Base-by-base conservation (phyloP, 2,888 invertebrate species). In the Sarcophaga carnaria region DNA sequence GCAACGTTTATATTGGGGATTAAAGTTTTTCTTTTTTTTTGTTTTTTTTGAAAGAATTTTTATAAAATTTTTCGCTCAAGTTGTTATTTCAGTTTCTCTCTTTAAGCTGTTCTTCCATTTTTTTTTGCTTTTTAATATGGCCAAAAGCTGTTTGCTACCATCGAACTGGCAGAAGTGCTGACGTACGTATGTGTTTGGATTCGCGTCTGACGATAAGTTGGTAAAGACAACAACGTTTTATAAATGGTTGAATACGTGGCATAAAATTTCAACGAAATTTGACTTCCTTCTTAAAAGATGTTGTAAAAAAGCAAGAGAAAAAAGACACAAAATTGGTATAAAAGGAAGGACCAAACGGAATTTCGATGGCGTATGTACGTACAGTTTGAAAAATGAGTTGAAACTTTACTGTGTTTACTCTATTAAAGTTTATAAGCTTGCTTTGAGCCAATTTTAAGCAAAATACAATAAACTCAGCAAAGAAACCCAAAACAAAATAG, bases 351-450 rank as follows among this genome's bases (percentile, higher is more conserved):
- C 8, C 0, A 54, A 37, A 62, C 17, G 45, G 64, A 75, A 75
- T 64, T 59, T 80, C 37, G 74, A 10, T 83, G 71, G 49, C 78
- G 84, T n/a, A n/a, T n/a, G 72, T 79, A 83, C 54, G 49, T 69
- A 72, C 60, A 83, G 76, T 80, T 78, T 78, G 72, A 80, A 86
- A 86, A 80, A 80, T 80, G 77, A 70, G 80, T 60, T 74, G 69
- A 79, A 87, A 84, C 81, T 84, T 81, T 84, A 47, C 84, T 90
- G 90, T 90, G 90, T 91, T 92, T 92, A 91, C 92, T 92, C 90
- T 91, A 92, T 91, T 92, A 91, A 92, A 92, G 91, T 92, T 92
- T 91, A 89, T 87, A 89, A 91, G 92, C 91, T 92, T 91, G 90
- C 91, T 90, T 90, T 90, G 90, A 89, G 89, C 89, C 91, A 91